Evolutionary conservation across 2,113 vertebrate species (phyloP).

Genomic region (Petromus typicus): DNA sequence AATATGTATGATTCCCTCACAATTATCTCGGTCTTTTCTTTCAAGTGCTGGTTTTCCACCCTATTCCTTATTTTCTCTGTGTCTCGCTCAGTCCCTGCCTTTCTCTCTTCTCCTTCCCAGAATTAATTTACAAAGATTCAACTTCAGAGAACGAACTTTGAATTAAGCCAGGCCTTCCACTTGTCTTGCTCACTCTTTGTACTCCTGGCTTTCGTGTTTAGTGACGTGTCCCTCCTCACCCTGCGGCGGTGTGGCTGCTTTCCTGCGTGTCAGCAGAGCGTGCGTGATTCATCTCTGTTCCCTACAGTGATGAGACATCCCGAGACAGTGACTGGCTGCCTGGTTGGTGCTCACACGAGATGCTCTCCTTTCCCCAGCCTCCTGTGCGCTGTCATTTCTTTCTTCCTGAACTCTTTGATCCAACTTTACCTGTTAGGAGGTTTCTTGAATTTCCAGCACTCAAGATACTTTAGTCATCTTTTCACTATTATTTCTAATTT

Average conservation of each 20-base stretch:
- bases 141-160: not conserved
- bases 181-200: not conserved
- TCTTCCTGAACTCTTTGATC: not conserved
- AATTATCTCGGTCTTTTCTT: not conserved
- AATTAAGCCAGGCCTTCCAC: fast-evolving
- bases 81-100: not conserved
- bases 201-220: not conserved
- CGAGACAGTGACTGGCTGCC: fast-evolving
- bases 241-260: not conserved
- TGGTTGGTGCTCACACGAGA: not conserved
- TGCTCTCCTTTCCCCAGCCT: not conserved
- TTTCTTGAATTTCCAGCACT: not conserved
- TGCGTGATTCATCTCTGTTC: not conserved
- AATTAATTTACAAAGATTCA: not conserved
- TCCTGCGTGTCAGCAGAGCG: not conserved
- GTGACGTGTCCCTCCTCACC: not conserved
- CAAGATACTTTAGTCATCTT: not conserved
- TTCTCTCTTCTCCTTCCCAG: not conserved
- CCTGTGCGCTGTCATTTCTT: fast-evolving
- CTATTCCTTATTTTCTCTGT: not conserved
- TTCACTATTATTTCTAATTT: not conserved
- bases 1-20: not conserved
- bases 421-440: not conserved
- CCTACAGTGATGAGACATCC: fast-evolving
- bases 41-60: fast-evolving